Evolutionary conservation across 2,797 vertebrate species (phyloP).

Genomic region (Psittacula derbiana): DNA sequence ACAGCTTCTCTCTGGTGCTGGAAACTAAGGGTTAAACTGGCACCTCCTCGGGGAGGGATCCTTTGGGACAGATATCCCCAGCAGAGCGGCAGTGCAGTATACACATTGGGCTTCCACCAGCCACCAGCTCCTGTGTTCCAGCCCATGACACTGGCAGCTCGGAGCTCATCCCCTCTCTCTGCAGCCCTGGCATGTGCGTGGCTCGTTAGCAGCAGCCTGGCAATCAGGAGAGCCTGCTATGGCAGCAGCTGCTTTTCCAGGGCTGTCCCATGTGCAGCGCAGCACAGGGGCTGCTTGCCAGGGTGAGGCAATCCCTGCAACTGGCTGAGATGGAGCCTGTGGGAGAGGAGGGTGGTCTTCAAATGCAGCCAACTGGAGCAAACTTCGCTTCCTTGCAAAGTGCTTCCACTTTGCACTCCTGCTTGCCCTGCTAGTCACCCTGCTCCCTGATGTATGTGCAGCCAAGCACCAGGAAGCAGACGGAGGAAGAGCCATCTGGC

Average conservation of each 20-base stretch:
- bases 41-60: neutral
- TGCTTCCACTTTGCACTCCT: neutral
- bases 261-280: neutral
- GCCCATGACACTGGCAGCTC: neutral
- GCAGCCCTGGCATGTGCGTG: neutral
- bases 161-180: neutral
- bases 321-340: neutral
- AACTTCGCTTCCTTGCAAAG: neutral
- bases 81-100: neutral
- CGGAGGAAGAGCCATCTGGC: slow-evolving; percentile 23
- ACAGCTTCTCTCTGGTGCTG: neutral
- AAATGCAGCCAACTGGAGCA: neutral
- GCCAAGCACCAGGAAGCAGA: neutral
- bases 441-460: neutral
- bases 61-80: neutral
- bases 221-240: neutral
- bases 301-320: neutral
- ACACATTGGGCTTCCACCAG: neutral
- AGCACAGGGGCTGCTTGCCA: neutral
- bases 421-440: neutral
- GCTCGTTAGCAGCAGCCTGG: slow-evolving; percentile 45
- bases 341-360: neutral
- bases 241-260: slow-evolving; percentile 43
- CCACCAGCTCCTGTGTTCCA: neutral
- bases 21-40: neutral